Conservation (phyloP, 2,113 vertebrate species). For the Rutilus rutilus region DNA sequence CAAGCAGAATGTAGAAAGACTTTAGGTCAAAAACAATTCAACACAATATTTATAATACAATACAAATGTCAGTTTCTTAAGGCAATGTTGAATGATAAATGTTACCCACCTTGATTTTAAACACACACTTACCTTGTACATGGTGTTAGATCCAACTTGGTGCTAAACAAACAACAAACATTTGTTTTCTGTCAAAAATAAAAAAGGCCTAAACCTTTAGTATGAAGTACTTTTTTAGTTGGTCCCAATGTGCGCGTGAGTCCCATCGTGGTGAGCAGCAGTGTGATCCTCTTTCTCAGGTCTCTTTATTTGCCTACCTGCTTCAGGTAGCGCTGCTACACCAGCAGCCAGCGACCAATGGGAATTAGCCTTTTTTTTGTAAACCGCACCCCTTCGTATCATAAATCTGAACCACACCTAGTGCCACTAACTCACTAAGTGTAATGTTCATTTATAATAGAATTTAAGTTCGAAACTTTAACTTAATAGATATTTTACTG, state of each 20-base stretch:
- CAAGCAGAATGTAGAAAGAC: not conserved
- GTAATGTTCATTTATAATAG: not conserved
- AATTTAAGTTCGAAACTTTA: not conserved
- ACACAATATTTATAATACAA: not conserved
- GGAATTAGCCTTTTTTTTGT: constrained; percentile 55
- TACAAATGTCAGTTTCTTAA: not conserved
- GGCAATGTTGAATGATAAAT: not conserved
- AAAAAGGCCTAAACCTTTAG: not conserved
- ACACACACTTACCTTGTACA: constrained; percentile 52
- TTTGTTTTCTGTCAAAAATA: constrained; percentile 9
- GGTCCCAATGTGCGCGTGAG: constrained; percentile 2
- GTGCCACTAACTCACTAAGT: constrained; percentile 2
- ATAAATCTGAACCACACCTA: constrained; percentile 73
- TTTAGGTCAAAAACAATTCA: not conserved
- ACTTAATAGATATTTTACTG: not conserved
- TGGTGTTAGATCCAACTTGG: constrained; percentile 47
- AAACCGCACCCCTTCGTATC: constrained; percentile 63
- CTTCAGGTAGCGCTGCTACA: constrained; percentile 76
- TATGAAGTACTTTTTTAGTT: not conserved
- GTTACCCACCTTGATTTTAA: constrained; percentile 7
- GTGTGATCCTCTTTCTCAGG: constrained; percentile 56
- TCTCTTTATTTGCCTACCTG: constrained; percentile 75
- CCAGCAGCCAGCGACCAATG: constrained; percentile 68
- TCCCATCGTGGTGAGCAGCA: constrained; percentile 35
- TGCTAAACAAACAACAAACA: not conserved